Percentiles rank a stretch among this genome's conserved stretches.
phyloP scores from a whole-genome alignment of 2,113 vertebrate genomes.

The Chaetura pelagica region DNA sequence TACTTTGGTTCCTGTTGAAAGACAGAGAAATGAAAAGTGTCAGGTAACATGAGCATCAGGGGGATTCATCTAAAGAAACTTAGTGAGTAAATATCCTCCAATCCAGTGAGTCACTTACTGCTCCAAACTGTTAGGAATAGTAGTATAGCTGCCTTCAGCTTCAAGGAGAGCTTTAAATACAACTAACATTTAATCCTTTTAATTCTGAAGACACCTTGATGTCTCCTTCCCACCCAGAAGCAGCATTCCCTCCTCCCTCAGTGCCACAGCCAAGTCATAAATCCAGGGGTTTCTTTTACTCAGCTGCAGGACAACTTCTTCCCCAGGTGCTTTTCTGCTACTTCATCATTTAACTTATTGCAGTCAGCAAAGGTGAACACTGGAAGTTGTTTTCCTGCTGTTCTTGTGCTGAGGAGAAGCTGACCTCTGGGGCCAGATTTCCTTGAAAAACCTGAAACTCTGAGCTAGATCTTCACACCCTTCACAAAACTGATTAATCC shows the following conservation, averaged over 20 bases:
- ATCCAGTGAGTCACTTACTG: background rate
- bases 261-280: background rate
- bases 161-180: background rate
- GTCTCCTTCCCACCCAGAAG: background rate
- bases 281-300: background rate
- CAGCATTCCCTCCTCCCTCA: background rate
- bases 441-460: background rate
- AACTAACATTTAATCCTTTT: background rate
- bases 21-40: conserved; percentile 21
- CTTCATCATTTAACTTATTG: background rate
- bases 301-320: background rate
- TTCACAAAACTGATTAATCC: background rate
- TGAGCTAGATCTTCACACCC: background rate
- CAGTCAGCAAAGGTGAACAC: background rate
- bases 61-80: conserved; percentile 4
- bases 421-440: background rate
- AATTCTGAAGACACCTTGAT: background rate
- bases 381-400: background rate
- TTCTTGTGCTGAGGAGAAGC: background rate
- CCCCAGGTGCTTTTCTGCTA: background rate
- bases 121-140: background rate
- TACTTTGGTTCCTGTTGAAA: conserved; percentile 46
- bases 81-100: background rate
- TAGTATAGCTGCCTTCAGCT: background rate
- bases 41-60: background rate